Evolutionary conservation across 2,888 invertebrate species (phyloP).

Genomic region (Nephrotoma flavescens): DNA sequence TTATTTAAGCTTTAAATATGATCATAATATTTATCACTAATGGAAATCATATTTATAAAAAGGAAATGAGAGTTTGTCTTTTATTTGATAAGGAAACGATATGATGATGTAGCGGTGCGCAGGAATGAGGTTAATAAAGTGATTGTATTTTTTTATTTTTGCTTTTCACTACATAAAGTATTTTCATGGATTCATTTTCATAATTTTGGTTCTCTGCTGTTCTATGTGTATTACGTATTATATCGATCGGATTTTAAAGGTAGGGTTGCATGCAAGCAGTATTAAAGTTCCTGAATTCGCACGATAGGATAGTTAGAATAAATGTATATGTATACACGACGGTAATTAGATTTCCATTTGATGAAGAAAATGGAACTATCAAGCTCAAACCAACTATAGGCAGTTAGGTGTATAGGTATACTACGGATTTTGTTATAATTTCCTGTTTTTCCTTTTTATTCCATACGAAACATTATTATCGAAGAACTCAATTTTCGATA

Average conservation of each 20-base stretch:
- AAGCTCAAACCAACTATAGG: background rate
- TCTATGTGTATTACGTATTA: background rate
- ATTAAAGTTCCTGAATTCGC: background rate
- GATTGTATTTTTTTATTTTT: background rate
- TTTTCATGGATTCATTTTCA: background rate
- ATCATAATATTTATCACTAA: background rate
- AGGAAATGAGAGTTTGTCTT: background rate
- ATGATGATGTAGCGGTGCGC: background rate
- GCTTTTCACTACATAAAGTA: background rate
- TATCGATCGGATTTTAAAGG: background rate
- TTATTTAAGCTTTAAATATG: background rate
- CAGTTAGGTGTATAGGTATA: background rate
- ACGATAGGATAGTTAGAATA: background rate
- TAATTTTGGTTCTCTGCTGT: background rate
- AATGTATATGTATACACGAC: background rate
- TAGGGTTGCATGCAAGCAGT: background rate
- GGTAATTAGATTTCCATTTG: background rate
- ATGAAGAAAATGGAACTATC: background rate
- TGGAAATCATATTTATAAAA: background rate
- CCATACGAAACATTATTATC: background rate
- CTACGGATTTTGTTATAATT: background rate
- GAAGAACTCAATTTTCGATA: background rate
- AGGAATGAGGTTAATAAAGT: background rate
- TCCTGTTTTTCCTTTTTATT: background rate
- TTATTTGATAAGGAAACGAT: background rate